Evolutionary conservation across 1,140 invertebrate species (phyloP).

Genomic region (Leucophenga varia): DNA sequence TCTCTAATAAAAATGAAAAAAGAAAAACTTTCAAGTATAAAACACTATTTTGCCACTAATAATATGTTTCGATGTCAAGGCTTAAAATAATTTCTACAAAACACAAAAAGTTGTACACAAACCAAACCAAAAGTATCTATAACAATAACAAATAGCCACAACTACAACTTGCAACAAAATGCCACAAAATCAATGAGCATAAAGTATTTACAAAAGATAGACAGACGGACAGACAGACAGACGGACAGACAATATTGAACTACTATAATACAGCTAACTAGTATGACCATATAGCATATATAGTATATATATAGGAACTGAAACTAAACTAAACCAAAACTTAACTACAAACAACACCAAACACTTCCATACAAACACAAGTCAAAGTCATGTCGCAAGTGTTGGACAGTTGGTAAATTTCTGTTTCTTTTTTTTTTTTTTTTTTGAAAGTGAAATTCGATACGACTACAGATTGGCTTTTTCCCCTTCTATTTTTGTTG

Average conservation of each 20-base stretch:
- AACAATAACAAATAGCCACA: slow-evolving; percentile 1
- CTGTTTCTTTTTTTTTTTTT: no score
- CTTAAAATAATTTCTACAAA: slow-evolving; percentile 10
- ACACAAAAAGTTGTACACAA: no score
- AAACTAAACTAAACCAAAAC: no score
- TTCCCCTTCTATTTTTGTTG: slow-evolving; percentile 11
- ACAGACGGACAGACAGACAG: background rate
- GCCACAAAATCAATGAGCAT: slow-evolving; percentile 31
- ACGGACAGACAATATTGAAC: background rate
- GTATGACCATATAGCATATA: no score
- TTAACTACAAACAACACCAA: no score
- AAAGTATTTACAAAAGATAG: slow-evolving; percentile 16
- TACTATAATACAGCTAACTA: slow-evolving; percentile 17
- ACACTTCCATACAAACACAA: no score
- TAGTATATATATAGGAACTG: no score
- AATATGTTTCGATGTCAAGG: slow-evolving; percentile 19
- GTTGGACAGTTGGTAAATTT: slow-evolving; percentile 24
- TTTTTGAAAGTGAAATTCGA: slow-evolving; percentile 31
- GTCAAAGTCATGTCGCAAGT: no score
- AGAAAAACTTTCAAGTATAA: no score
- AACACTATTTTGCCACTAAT: no score
- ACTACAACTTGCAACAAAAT: slow-evolving; percentile 23
- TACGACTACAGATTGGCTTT: slow-evolving; percentile 16
- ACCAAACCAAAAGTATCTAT: slow-evolving; percentile 8
- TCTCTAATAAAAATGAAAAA: no score